phyloP scores from a whole-genome alignment of 2,888 invertebrate genomes.

The Brachypalpus laphriformis region DNA sequence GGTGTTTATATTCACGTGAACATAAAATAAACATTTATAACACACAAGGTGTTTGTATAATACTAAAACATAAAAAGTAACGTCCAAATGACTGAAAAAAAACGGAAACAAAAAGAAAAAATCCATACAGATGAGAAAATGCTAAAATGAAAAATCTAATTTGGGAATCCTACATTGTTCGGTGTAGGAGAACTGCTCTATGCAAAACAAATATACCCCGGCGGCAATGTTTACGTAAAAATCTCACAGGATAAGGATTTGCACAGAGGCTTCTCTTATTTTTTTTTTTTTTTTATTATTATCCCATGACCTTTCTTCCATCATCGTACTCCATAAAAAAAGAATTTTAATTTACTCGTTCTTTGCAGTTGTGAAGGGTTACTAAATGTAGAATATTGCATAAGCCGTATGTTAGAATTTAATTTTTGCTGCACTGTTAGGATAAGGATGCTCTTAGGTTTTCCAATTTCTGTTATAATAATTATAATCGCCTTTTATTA shows the following conservation, averaged over 20 bases:
- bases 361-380: constrained; percentile 13
- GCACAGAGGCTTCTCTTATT: constrained; percentile 20
- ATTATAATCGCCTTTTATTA: constrained; percentile 19
- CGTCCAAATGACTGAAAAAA: constrained; percentile 21
- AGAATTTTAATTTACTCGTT: constrained; percentile 35
- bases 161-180: constrained; percentile 50
- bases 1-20: constrained; percentile 18
- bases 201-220: constrained; percentile 42
- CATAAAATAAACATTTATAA: constrained; percentile 44
- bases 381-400: constrained; percentile 13
- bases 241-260: constrained; percentile 49
- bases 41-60: constrained; percentile 39
- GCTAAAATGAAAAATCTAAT: constrained; percentile 43
- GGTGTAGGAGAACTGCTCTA: constrained; percentile 15
- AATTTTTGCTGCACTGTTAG: not conserved
- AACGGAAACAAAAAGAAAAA: not conserved
- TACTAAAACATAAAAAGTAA: constrained; percentile 17
- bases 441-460: constrained; percentile 4
- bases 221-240: constrained; percentile 46
- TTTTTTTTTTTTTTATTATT: constrained; percentile 10
- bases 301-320: constrained; percentile 48
- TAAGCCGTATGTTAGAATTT: not conserved
- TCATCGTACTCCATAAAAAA: constrained; percentile 11
- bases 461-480: not conserved
- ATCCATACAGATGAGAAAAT: constrained; percentile 15